A percentile compares a stretch with the other conserved stretches of the same genome.
phyloP scores from a whole-genome alignment of 2,797 vertebrate species.

The Tragelaphus oryx region DNA sequence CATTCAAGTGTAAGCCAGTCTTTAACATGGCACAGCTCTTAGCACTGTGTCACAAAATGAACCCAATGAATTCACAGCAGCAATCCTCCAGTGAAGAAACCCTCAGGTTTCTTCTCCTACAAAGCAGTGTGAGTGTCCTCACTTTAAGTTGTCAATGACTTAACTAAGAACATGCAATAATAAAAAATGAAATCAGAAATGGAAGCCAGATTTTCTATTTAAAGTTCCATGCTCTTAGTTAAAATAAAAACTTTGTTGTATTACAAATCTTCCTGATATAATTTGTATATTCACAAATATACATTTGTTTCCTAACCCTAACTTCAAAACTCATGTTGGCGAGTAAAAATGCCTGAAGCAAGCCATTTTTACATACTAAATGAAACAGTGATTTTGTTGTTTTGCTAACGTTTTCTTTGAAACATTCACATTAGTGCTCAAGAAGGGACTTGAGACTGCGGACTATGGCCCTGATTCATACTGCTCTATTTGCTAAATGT shows the following conservation, averaged over 20 bases:
- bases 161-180: not conserved
- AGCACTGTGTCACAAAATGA: not conserved
- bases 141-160: not conserved
- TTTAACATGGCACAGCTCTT: not conserved
- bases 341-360: not conserved
- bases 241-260: not conserved
- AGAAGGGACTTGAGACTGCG: not conserved
- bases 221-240: not conserved
- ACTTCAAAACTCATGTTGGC: not conserved
- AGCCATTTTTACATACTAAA: not conserved
- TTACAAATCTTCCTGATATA: not conserved
- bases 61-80: not conserved
- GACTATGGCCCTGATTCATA: not conserved
- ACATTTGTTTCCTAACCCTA: not conserved
- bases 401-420: not conserved
- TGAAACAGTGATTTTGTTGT: not conserved
- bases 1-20: not conserved
- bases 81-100: not conserved
- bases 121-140: not conserved
- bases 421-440: not conserved
- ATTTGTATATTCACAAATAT: slow-evolving; percentile 14
- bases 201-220: slow-evolving; percentile 3
- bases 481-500: not conserved
- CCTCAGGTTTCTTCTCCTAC: not conserved
- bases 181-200: slow-evolving; percentile 15